Evolutionary conservation across 2,113 vertebrate species (phyloP).

Genomic region (Eulacestoma nigropectus): DNA sequence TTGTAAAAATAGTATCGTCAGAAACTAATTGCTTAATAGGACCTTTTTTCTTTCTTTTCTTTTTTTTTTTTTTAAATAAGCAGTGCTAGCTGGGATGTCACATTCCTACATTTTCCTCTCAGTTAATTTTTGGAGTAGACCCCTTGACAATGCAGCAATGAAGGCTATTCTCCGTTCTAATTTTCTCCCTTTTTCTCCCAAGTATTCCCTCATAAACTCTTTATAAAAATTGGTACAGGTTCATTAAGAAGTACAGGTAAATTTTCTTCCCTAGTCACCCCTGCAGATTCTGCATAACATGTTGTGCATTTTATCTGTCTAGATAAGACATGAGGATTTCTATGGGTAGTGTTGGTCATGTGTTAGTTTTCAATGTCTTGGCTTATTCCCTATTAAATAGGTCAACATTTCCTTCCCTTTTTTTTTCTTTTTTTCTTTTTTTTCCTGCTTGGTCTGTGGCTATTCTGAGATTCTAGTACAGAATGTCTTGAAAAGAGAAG

Average conservation of each 20-base stretch:
- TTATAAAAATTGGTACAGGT: background rate
- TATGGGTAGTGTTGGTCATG: background rate
- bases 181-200: background rate
- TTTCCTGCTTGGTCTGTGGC: background rate
- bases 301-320: background rate
- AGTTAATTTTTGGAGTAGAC: background rate
- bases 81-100: background rate
- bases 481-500: background rate
- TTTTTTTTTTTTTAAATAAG: background rate
- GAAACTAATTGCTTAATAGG: background rate
- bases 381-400: background rate
- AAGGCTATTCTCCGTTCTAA: background rate
- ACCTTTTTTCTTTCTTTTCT: rapidly evolving
- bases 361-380: background rate
- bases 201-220: background rate
- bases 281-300: background rate
- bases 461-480: slow-evolving; percentile 1
- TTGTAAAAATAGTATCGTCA: background rate
- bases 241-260: background rate
- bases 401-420: background rate
- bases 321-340: background rate
- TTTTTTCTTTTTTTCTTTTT: no score
- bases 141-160: background rate
- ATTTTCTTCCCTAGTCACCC: background rate
- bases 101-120: background rate